Evolutionary conservation across 1,140 invertebrate genomes (phyloP).

Genomic region (Saccostrea glomerata): DNA sequence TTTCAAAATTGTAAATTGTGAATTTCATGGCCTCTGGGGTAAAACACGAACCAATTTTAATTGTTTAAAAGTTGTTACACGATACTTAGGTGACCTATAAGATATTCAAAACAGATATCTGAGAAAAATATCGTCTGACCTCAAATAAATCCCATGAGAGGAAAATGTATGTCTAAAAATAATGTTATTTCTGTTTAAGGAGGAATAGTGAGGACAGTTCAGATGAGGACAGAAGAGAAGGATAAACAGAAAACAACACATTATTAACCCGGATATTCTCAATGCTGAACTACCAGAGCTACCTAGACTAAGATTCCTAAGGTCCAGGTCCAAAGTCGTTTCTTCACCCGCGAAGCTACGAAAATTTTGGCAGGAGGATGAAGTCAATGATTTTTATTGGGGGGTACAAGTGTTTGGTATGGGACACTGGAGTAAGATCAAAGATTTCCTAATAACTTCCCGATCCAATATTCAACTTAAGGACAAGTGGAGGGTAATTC

Average conservation of each 20-base stretch:
- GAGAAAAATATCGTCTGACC: no score
- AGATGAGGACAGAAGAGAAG: not conserved
- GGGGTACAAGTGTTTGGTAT: slow-evolving; percentile 56
- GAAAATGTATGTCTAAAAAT: no score
- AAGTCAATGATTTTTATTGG: slow-evolving; percentile 59
- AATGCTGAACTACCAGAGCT: not conserved
- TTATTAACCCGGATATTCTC: not conserved
- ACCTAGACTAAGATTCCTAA: no score
- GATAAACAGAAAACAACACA: not conserved
- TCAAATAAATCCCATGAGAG: no score
- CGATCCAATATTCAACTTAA: slow-evolving; percentile 59
- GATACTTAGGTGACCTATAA: no score
- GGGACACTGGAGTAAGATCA: slow-evolving; percentile 57
- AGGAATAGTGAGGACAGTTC: not conserved
- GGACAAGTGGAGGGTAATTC: slow-evolving; percentile 60
- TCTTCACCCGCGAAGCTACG: not conserved
- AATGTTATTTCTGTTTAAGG: not conserved
- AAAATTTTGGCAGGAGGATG: slow-evolving; percentile 42
- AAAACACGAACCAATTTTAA: no score
- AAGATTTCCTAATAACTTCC: slow-evolving; percentile 39
- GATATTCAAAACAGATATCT: no score
- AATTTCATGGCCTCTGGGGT: no score
- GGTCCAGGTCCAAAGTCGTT: not conserved
- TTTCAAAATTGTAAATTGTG: no score
- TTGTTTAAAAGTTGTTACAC: no score